Conservation (phyloP, 2,113 vertebrate genomes). For the Oncorhynchus clarkii region DNA sequence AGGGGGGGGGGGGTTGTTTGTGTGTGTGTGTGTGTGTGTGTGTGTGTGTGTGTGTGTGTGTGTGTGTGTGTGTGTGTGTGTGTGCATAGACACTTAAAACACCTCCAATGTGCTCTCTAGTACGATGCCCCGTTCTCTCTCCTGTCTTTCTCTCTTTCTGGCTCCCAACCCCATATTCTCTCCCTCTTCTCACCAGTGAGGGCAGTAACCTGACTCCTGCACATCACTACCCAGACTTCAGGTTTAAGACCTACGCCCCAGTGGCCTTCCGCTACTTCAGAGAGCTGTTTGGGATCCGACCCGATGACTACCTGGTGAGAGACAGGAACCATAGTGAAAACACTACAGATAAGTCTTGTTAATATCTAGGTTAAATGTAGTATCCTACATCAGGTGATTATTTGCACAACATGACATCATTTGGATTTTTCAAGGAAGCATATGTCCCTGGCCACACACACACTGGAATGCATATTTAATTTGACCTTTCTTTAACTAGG, state of each 20-base stretch:
- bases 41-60: background rate
- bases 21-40: background rate
- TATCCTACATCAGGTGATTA: too few species aligned
- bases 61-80: background rate
- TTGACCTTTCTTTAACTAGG: too few species aligned
- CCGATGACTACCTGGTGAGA: constrained; percentile 93
- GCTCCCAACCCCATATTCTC: background rate
- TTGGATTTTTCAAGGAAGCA: too few species aligned
- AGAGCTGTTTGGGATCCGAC: constrained; percentile 96
- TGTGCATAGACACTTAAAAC: background rate
- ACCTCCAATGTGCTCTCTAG: too few species aligned
- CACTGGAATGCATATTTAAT: too few species aligned
- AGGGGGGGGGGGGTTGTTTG: too few species aligned
- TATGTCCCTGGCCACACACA: too few species aligned
- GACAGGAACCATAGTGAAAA: background rate
- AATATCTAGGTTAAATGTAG: background rate
- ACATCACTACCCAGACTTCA: constrained; percentile 95
- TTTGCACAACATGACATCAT: too few species aligned
- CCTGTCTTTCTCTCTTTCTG: constrained; percentile 7
- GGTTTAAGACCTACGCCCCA: constrained; percentile 97
- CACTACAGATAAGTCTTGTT: background rate
- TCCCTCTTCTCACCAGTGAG: constrained; percentile 76
- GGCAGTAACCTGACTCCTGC: constrained; percentile 97
- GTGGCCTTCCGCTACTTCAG: constrained; percentile 97
- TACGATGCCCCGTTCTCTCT: background rate